Evolutionary conservation across 2,888 invertebrate species (phyloP), one percentile per base, ranked within the genome.

Genomic region (Bimastos eiseni): DNA sequence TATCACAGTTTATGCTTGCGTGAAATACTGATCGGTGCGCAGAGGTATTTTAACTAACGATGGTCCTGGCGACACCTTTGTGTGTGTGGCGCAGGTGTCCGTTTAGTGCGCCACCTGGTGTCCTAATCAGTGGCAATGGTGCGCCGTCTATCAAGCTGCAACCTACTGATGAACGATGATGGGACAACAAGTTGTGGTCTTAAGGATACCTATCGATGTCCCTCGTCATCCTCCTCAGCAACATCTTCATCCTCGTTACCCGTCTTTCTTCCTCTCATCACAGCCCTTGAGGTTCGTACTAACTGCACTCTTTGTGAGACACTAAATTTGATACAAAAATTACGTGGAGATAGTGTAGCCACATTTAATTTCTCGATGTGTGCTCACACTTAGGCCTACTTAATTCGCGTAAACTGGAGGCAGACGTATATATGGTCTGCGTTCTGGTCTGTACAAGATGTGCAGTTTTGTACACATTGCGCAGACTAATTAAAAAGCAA

Each of bases 181-280:
- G 70, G 70, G 70, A 70, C 70, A 70, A 15, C 70, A 2, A 70
- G 70, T 70, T 70, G 70, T n/a, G 30, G 13, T 70, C 70, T 70
- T n/a, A 70, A 70, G 70, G 70, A 70, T 13, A 70, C 70, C 30
- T 70, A 70, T 70, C 70, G 70, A 70, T 70, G 70, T 8, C n/a
- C 70, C 70, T 70, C 70, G 8, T 30, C 70, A 30, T 70, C 49
- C 49, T 70, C 70, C n/a, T 70, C 70, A n/a, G 30, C 70, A 30
- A n/a, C 70, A 15, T 70, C 70, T 5, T n/a, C 70, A 70, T 70
- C 70, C 30, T n/a, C 70, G n/a, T n/a, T 70, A 11, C 70, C 70
- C n/a, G 70, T 70, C 70, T 70, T 70, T 70, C 70, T 70, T 70
- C 70, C 70, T 70, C 30, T 70, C 70, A 70, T 70, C 70, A 70